Conservation (phyloP, 2,113 vertebrate species). For the Chitala chitala region DNA sequence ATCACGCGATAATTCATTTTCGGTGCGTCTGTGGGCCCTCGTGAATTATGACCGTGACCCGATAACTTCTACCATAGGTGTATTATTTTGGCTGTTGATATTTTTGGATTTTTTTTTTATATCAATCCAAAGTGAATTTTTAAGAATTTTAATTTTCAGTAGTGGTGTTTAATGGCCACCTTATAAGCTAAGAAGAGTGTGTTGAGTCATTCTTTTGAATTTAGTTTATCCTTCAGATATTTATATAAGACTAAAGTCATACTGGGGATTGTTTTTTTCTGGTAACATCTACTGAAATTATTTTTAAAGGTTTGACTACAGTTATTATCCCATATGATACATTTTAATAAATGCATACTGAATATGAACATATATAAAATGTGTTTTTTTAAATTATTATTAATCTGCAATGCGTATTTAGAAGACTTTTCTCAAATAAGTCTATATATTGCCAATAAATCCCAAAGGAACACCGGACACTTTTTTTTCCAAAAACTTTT, state of each 20-base stretch:
- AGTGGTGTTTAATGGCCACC: background rate
- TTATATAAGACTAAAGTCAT: background rate
- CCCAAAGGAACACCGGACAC: no score
- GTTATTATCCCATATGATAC: no score
- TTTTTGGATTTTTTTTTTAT: conserved; percentile 23
- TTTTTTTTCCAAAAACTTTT: no score
- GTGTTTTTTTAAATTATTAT: background rate
- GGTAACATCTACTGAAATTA: no score
- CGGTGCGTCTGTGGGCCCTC: conserved; percentile 35
- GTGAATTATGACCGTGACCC: conserved; percentile 43
- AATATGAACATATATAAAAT: no score
- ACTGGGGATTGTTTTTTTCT: no score
- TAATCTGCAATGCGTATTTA: background rate
- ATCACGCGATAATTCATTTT: conserved; percentile 47
- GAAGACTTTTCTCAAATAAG: no score
- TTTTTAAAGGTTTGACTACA: no score
- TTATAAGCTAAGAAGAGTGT: background rate
- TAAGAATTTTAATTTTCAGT: background rate
- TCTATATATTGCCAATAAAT: no score
- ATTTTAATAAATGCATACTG: no score
- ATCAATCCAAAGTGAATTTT: background rate
- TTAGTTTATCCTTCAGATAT: background rate
- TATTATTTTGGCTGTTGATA: conserved; percentile 30
- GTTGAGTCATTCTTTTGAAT: conserved; percentile 4
- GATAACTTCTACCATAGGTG: conserved; percentile 30